Base-by-base conservation (phyloP, 64 coral and sea anemone genomes). In the Trachythela sp. region DNA sequence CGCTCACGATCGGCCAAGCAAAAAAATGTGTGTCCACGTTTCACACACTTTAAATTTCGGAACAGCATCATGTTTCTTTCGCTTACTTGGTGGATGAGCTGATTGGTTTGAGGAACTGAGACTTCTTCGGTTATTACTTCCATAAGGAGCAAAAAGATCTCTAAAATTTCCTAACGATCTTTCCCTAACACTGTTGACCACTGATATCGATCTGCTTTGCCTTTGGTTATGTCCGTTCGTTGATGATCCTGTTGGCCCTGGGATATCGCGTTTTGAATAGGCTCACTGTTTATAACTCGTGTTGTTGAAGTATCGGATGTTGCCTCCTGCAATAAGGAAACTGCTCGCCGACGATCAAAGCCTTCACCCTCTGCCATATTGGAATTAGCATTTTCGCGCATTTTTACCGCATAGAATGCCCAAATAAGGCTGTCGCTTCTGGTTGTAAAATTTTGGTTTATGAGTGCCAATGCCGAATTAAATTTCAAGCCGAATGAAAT, bases 1-100 rank as follows among this genome's bases (percentile, higher is more conserved):
- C 24, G 7, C 18, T 59, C 54, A 10, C 18, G 54, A 59, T 59
- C 24, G 18, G 54, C 54, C 54, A 59, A 59, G 54, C 54, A 59
- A n/a, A 59, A 59, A n/a, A 59, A 59, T n/a, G 54, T 59, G 54
- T 59, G 54, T 59, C 54, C 54, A 59, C 54, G 54, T 59, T 59
- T 59, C 54, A 59, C 54, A 14, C 18, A 59, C 54, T n/a, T 59
- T 59, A 22, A 11, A 59, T 59, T 59, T 59, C 4, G 54, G 6
- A 59, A 59, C 6, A 20, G 54, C 48, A 49, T 49, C 24, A 59
- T 59, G 24, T 59, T 59, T 59, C 54, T 59, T 59, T 59, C 54
- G 18, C 54, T 59, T 59, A 59, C 54, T 59, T 22, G 18, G 54
- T 17, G 54, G 54, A 59, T 49, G 7, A 49, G 48, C 48, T 49